phyloP scores from a whole-genome alignment of 2,888 invertebrate genomes.

The Ophion slaviceki region DNA sequence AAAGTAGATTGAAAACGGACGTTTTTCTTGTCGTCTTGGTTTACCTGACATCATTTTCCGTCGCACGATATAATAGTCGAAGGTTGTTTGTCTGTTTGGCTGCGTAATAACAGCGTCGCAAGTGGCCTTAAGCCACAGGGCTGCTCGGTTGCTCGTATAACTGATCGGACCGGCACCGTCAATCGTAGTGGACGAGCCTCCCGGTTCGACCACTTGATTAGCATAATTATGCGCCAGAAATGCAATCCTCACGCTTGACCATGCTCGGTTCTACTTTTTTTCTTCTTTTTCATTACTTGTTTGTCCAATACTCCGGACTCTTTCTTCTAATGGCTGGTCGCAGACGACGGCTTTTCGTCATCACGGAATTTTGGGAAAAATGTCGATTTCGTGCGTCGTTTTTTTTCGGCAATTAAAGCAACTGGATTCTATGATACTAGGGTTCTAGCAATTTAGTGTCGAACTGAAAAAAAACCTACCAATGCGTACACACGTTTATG shows the following conservation, averaged over 20 bases:
- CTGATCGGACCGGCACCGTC: slow-evolving; percentile 33
- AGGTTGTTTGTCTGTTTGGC: slow-evolving; percentile 19
- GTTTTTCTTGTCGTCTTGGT: slow-evolving; percentile 2
- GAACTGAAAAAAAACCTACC: too few relatives aligned
- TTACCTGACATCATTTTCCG: background rate
- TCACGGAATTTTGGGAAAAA: too few relatives aligned
- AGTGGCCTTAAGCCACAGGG: slow-evolving; percentile 11
- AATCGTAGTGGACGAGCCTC: slow-evolving; percentile 71
- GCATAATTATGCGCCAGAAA: slow-evolving; percentile 70
- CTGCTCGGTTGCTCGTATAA: slow-evolving; percentile 11
- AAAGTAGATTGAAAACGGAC: background rate
- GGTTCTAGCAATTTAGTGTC: too few relatives aligned
- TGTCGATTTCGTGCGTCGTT: too few relatives aligned
- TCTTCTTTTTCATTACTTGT: slow-evolving; percentile 15
- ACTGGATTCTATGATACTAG: too few relatives aligned
- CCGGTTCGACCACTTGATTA: slow-evolving; percentile 75
- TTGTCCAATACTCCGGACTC: background rate
- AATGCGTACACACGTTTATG: too few relatives aligned
- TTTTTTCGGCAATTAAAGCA: too few relatives aligned
- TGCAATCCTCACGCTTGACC: slow-evolving; percentile 53
- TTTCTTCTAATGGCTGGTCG: too few relatives aligned
- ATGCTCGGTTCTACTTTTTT: slow-evolving; percentile 28
- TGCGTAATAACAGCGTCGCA: slow-evolving; percentile 14
- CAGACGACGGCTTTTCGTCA: too few relatives aligned
- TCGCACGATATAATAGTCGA: background rate